Evolutionary conservation across 2,113 vertebrate species (phyloP), one percentile per base, ranked within the genome.

Genomic region (Boulengeromyrus knoepffleri): DNA sequence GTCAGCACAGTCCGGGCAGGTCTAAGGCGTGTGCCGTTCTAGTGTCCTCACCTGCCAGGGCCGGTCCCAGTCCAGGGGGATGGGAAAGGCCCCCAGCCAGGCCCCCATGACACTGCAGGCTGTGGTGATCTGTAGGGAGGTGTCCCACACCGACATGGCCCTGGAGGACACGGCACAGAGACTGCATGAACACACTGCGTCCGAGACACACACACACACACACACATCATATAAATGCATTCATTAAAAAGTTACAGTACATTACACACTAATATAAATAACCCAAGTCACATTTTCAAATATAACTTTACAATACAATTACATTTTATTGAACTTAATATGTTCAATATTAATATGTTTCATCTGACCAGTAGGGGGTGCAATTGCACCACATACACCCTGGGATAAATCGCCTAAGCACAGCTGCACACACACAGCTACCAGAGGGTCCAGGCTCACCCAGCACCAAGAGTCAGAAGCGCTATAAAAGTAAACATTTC

Each of bases 51-150:
- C 98, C 98, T 99, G 99, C 99, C 98, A 99, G 0, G 89, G 89
- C 89, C 97, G 95, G 95, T 99, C 98, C 99, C 98, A 99, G 90
- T 99, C 99, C 58, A 99, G 95, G 50, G 99, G 98, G 92, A 99
- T 98, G 52, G 98, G 98, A 93, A 99, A 98, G 36, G 99, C 99
- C 93, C 99, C 98, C 89, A 99, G 91, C 98, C 98, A 99, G 88
- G 97, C 96, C 92, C 98, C 99, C 24, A 98, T 88, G 84, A 99
- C 42, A 49, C 96, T 98, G 93, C 96, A 97, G 49, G 96, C 86
- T 0, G 97, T 97, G 50, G 97, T 99, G n/a, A 99, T 99, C 94
- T 98, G 98, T 2, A 99, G 97, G 93, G 97, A 98, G 27, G 96
- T 99, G 94, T 99, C 98, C 98, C 98, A 99, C 91, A 99, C 94